Percentiles rank a stretch among this genome's conserved stretches.
Conservation (phyloP, 2,113 vertebrate species). For the Callopanchax toddi region DNA sequence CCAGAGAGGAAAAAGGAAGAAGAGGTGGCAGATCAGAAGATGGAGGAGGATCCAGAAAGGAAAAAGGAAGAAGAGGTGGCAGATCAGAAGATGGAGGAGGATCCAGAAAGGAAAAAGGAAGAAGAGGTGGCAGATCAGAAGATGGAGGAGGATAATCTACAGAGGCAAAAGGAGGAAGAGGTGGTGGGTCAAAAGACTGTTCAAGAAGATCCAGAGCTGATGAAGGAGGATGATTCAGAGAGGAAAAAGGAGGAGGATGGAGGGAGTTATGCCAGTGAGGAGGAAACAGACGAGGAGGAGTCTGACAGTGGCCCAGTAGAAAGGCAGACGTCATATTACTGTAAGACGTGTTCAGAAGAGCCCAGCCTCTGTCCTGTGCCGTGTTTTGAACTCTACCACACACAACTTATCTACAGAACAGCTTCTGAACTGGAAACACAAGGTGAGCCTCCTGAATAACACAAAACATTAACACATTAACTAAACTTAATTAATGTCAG, state of each 20-base stretch:
- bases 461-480: background rate
- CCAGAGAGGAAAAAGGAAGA: background rate
- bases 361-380: slow-evolving; percentile 72
- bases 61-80: slow-evolving; percentile 29
- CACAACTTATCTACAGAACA: slow-evolving; percentile 62
- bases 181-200: background rate
- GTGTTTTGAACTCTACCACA: slow-evolving; percentile 76
- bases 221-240: slow-evolving; percentile 4
- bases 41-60: slow-evolving; percentile 46
- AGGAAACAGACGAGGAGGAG: background rate
- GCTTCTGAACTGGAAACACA: slow-evolving; percentile 40
- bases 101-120: background rate
- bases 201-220: too few relatives aligned
- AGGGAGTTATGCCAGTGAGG: background rate
- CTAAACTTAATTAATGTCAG: too few relatives aligned
- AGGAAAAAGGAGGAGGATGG: slow-evolving; percentile 8
- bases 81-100: slow-evolving; percentile 23
- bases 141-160: background rate
- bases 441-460: slow-evolving; percentile 45
- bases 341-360: slow-evolving; percentile 68
- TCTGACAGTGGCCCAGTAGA: slow-evolving; percentile 21
- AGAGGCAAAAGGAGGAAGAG: background rate
- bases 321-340: slow-evolving; percentile 54
- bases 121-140: slow-evolving; percentile 1
- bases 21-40: background rate